Evolutionary conservation across 2,888 invertebrate genomes (phyloP).

Genomic region (Coremacera marginata): DNA sequence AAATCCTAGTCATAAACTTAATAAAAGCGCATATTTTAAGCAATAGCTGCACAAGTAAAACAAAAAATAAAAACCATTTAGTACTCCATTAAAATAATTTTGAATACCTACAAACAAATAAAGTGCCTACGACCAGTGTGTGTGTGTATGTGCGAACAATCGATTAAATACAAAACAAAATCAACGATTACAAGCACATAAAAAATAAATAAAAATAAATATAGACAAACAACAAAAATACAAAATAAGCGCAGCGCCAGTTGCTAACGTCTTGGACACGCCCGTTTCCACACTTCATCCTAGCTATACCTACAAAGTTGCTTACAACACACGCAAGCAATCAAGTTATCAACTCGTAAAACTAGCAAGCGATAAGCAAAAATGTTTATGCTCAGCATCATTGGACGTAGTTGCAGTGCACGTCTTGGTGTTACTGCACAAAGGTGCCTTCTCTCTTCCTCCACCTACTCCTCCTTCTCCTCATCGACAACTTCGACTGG

Average conservation of each 20-base stretch:
- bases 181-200: slow-evolving; percentile 14
- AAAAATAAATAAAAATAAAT: slow-evolving; percentile 22
- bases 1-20: slow-evolving; percentile 33
- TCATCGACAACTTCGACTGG: slow-evolving; percentile 41
- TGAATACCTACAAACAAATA: slow-evolving; percentile 6
- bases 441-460: slow-evolving; percentile 48
- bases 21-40: neutral
- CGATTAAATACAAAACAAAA: slow-evolving; percentile 9
- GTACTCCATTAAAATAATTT: neutral
- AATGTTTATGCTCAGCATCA: slow-evolving; percentile 35
- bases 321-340: neutral
- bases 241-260: slow-evolving; percentile 11
- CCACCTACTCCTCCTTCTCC: slow-evolving; percentile 23
- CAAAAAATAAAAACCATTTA: neutral
- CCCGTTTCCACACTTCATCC: neutral
- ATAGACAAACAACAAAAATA: slow-evolving; percentile 5
- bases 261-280: slow-evolving; percentile 12
- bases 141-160: slow-evolving; percentile 9
- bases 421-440: slow-evolving; percentile 58
- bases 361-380: neutral
- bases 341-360: no score
- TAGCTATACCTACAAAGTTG: neutral
- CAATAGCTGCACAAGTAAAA: neutral
- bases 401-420: slow-evolving; percentile 31
- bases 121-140: slow-evolving; percentile 17